Evolutionary conservation across 2,888 invertebrate species (phyloP).

Genomic region (Eupithecia subumbrata): DNA sequence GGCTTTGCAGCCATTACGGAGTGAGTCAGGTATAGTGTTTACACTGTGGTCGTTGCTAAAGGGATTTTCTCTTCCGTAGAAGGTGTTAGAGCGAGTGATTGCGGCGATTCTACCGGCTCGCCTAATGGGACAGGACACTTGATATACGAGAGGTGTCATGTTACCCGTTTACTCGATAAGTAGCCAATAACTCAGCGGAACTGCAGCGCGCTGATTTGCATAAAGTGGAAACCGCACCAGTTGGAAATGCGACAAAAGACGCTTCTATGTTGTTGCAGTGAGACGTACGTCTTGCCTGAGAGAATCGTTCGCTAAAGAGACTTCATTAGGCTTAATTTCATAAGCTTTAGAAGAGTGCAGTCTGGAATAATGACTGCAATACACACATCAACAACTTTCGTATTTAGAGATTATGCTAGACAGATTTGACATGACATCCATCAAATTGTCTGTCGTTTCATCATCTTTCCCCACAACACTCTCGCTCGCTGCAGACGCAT

Average conservation of each 20-base stretch:
- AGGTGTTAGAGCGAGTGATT: background rate
- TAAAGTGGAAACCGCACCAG: background rate
- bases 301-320: background rate
- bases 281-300: background rate
- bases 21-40: background rate
- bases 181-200: background rate
- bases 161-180: background rate
- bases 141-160: background rate
- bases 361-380: background rate
- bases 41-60: slow-evolving; percentile 7
- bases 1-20: background rate
- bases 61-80: slow-evolving; percentile 28
- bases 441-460: background rate
- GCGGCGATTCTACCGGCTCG: slow-evolving; percentile 1
- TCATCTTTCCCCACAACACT: background rate
- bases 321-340: background rate
- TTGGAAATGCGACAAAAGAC: background rate
- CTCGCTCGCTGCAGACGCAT: background rate
- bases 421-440: background rate
- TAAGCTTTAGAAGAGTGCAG: background rate
- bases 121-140: slow-evolving; percentile 18
- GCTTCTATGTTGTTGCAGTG: background rate
- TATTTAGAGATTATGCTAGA: background rate
- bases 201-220: background rate
- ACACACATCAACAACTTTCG: background rate